Base-by-base conservation (phyloP, 2,797 vertebrate species). In the Myotis myotis region DNA sequence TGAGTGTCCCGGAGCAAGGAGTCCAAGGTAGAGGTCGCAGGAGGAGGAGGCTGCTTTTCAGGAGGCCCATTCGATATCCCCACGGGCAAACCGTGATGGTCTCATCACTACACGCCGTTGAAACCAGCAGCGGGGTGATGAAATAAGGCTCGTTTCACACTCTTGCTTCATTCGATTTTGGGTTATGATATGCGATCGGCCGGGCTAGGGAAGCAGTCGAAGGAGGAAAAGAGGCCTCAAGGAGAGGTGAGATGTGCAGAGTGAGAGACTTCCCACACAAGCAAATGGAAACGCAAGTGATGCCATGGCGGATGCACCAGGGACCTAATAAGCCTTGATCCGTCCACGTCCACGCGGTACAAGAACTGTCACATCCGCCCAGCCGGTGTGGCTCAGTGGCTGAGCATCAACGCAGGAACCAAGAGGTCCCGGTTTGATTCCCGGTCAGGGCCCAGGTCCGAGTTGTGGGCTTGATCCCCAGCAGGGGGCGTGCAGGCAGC, bases 111-210 rank as follows among this genome's bases (percentile, higher is more conserved):
- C 2, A 47, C 4, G 2, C 30, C 8, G 4, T 49, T 72, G 41
- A 90, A 87, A 84, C 68, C 62, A 60, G 53, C 4, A 36, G 38
- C 23, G 2, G 70, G 75, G 68, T 38, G 47, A 85, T 64, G 76
- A 90, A 92, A 91, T 33, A 8, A 64, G 16, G 68, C 25, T 92
- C 30, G 51, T 57, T 87, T 87, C 53, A 55, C 62, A 85, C 8
- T 68, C 47, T 55, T 71, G 30, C 68, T 88, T 71, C 55, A 51
- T 81, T 55, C 1, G 4, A 55, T 17, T 86, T 25, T 11, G 20
- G 66, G n/a, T 81, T 72, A 4, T 36, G 36, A 15, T 8, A 72
- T 36, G 66, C 23, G 36, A 70, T 38, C 81, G 66, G 71, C 64
- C 57, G 55, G 72, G 22, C 60, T 47, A 62, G 36, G 38, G 84